phyloP scores from a whole-genome alignment of 2,797 vertebrate species.

The Kryptopterus vitreolus region DNA sequence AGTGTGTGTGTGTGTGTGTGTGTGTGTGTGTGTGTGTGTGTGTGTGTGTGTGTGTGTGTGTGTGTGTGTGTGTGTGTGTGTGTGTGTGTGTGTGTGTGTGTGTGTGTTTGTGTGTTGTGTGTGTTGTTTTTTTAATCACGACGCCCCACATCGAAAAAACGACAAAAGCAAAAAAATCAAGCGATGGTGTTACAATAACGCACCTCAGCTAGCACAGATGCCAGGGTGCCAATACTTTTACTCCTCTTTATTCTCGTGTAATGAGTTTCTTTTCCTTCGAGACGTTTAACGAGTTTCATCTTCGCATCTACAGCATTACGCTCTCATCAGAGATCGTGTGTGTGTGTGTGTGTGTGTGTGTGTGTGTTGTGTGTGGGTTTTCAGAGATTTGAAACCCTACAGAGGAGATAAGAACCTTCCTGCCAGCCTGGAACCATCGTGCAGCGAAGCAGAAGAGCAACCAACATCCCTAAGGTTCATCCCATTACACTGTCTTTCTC shows the following conservation, averaged over 20 bases:
- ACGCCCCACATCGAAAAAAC: too few species aligned
- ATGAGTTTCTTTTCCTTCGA: too few species aligned
- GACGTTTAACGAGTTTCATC: too few species aligned
- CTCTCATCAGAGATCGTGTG: constrained; percentile 35
- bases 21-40: too few species aligned
- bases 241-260: too few species aligned
- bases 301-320: too few species aligned
- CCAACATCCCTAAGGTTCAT: constrained; percentile 88
- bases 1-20: not conserved
- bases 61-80: not conserved
- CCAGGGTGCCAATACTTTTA: not conserved
- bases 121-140: too few species aligned
- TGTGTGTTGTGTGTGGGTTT: constrained; percentile 36
- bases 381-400: constrained; percentile 91
- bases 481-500: constrained; percentile 21
- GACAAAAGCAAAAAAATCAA: too few species aligned
- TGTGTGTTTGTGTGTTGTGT: too few species aligned
- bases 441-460: constrained; percentile 81
- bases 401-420: constrained; percentile 92
- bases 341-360: constrained; percentile 44
- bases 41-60: too few species aligned
- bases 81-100: too few species aligned
- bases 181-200: too few species aligned
- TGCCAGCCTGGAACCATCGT: constrained; percentile 91
- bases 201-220: not conserved